Evolutionary conservation across 2,113 vertebrate species (phyloP).

Genomic region (Engraulis encrasicolus): DNA sequence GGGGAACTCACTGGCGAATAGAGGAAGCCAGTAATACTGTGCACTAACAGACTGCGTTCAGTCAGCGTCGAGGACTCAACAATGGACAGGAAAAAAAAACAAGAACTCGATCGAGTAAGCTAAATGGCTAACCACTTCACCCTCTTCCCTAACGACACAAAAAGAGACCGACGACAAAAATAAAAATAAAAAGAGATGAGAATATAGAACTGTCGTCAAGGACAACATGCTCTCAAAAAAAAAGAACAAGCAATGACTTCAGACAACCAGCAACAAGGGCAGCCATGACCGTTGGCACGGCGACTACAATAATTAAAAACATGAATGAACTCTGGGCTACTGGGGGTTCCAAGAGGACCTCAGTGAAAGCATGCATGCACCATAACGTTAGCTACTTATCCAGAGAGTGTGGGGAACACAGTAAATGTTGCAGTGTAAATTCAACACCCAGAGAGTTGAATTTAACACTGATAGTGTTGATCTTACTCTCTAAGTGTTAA

Average conservation of each 20-base stretch:
- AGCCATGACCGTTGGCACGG: not conserved
- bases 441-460: too few species aligned
- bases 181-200: not conserved
- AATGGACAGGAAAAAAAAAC: too few species aligned
- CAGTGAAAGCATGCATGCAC: conserved; percentile 66
- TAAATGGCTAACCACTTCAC: not conserved
- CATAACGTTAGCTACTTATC: conserved; percentile 56
- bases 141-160: not conserved
- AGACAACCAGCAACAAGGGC: conserved; percentile 20
- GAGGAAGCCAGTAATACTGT: not conserved
- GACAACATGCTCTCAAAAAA: conserved; percentile 12
- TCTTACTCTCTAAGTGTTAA: too few species aligned
- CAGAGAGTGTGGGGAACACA: conserved; percentile 46
- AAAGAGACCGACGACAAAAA: too few species aligned
- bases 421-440: too few species aligned
- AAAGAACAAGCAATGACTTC: conserved; percentile 12
- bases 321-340: not conserved
- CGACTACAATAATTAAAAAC: not conserved
- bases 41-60: not conserved
- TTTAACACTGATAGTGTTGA: too few species aligned
- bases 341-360: not conserved
- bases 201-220: not conserved
- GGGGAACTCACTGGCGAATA: not conserved
- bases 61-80: not conserved
- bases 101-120: not conserved